phyloP scores from a whole-genome alignment of 1,140 invertebrate species.

The Dufourea novaeangliae region DNA sequence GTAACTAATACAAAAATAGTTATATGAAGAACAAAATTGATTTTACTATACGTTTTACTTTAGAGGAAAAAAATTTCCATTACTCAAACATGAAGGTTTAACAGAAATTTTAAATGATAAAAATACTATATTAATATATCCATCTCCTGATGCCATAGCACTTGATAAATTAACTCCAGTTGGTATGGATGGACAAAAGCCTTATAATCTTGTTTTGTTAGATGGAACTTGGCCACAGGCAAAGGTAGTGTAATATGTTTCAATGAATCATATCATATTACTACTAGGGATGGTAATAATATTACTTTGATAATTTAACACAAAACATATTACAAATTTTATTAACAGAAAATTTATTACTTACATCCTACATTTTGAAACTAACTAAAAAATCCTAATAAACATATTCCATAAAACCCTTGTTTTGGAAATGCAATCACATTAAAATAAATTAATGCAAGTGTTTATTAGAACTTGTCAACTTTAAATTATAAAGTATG shows the following conservation, averaged over 20 bases:
- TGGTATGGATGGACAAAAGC: constrained; percentile 71
- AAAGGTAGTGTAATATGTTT: constrained; percentile 79
- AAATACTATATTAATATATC: constrained; percentile 92
- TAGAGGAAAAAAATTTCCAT: constrained; percentile 93
- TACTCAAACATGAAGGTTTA: constrained; percentile 86
- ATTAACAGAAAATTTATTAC: too few species aligned
- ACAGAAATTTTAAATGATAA: constrained; percentile 85
- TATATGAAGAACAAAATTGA: not conserved
- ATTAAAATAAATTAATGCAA: too few species aligned
- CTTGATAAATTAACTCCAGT: constrained; percentile 83
- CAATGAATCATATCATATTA: not conserved
- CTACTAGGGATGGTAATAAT: not conserved
- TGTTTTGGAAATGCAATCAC: too few species aligned
- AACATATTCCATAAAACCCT: too few species aligned
- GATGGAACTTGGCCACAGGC: constrained; percentile 98
- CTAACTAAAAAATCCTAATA: too few species aligned
- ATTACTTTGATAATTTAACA: too few species aligned
- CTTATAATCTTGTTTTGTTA: constrained; percentile 92
- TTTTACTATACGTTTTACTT: constrained; percentile 60
- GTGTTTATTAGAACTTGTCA: not conserved
- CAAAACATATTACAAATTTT: too few species aligned
- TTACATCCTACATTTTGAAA: too few species aligned
- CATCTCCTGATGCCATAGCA: constrained; percentile 86
- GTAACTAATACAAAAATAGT: constrained; percentile 51
- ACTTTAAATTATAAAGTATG: not conserved